Evolutionary conservation across 2,113 vertebrate genomes (phyloP), one percentile per base, ranked within the genome.

Genomic region (Nestor notabilis): DNA sequence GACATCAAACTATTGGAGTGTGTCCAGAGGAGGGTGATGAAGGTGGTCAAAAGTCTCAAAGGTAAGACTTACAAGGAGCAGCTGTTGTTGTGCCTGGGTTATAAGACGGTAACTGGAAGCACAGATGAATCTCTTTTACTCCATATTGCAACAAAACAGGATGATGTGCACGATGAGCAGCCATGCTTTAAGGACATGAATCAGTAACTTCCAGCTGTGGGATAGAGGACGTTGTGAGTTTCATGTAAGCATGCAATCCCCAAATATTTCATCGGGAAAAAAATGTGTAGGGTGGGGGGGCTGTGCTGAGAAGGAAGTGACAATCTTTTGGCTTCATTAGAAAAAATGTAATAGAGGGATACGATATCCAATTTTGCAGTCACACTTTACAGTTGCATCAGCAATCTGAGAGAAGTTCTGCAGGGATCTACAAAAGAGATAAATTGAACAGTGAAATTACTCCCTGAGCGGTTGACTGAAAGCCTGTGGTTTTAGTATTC

Each of bases 31-130:
- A 70, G 18, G 27, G 9, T 4, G 4, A 61, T 18, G 4, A 61
- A 44, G 39, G 35, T 37, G 23, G 28, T 39, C 46, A 55, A 44
- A 88, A 16, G 6, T 20, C 28, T 71, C 3, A 0, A 71, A 49
- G 7, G 2, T 53, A 69, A 63, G 41, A 28, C 15, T 79, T 70
- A 11, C 0, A 1, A 46, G 25, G 16, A 49, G 29, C 1, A 1
- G 23, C 16, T 65, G 39, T 25, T 74, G 11, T 21, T 63, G 18
- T 60, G 35, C 20, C 53, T 69, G 25, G 44, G 13, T 23, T 58
- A 80, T 63, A 65, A 81, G 63, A 87, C 29, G 56, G 24, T 69
- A 87, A 65, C 29, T 93, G 63, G 17, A 41, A 80, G 29, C 21
- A 44, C 20, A 53, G 17, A 53, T n/a, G 29, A 82, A 70, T 27